Percentiles rank a stretch among this genome's conserved stretches.
Conservation (phyloP, 2,888 invertebrate genomes). For the Ormyrus pomaceus region DNA sequence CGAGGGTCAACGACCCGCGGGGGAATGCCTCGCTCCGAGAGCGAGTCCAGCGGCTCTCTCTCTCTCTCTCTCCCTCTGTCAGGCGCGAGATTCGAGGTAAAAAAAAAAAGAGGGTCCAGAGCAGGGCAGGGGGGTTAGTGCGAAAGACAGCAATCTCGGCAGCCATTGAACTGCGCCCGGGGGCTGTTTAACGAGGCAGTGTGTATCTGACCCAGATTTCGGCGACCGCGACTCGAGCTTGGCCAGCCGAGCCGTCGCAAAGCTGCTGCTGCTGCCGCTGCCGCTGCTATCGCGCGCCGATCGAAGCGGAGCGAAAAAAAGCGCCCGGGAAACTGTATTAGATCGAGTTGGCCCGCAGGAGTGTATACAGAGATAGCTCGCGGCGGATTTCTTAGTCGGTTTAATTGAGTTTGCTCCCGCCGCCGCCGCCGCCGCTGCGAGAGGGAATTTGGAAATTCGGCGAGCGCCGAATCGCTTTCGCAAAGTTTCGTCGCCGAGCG, state of each 20-base stretch:
- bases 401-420: slow-evolving; percentile 48
- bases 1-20: slow-evolving; percentile 34
- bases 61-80: neutral
- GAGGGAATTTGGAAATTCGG: slow-evolving; percentile 25
- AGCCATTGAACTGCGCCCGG: slow-evolving; percentile 64
- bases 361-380: neutral
- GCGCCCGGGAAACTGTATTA: slow-evolving; percentile 7
- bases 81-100: slow-evolving; percentile 11
- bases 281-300: neutral
- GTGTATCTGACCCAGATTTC: slow-evolving; percentile 33
- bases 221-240: neutral
- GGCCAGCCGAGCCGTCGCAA: neutral
- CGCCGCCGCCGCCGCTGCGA: neutral
- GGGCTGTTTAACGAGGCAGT: slow-evolving; percentile 64
- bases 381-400: slow-evolving; percentile 37
- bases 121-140: slow-evolving; percentile 48
- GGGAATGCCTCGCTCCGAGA: neutral
- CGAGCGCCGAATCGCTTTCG: neutral
- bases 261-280: too few relatives aligned
- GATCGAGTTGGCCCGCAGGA: slow-evolving; percentile 6
- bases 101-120: slow-evolving; percentile 8
- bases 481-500: slow-evolving; percentile 6
- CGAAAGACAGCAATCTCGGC: slow-evolving; percentile 64
- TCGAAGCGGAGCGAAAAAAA: slow-evolving; percentile 10
- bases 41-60: too few relatives aligned